These are phyloP conservation scores for Glareola pratincola DNA, from an alignment of 2,113 vertebrate genomes.

Conservation along the genomic window DNA sequence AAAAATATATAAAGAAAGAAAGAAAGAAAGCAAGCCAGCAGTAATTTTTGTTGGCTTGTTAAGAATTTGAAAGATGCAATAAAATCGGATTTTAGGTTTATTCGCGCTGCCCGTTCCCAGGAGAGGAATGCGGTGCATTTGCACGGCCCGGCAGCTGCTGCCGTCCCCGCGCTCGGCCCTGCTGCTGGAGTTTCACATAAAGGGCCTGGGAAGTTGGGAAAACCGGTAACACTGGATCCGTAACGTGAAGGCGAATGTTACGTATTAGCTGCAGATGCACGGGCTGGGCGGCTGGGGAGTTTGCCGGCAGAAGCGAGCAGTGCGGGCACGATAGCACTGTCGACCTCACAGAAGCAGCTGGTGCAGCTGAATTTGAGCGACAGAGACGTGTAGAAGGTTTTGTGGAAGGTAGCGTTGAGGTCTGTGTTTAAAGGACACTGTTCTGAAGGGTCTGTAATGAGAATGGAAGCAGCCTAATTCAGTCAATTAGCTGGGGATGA, in stretches of 20 bases:
- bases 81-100: slow-evolving; percentile 40
- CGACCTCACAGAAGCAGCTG: not conserved
- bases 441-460: not conserved
- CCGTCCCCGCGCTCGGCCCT: rapidly evolving
- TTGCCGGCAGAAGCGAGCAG: not conserved
- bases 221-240: not conserved
- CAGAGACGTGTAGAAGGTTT: not conserved
- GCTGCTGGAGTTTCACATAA: not conserved
- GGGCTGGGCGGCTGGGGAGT: not conserved
- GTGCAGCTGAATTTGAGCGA: not conserved
- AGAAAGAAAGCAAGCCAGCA: not conserved
- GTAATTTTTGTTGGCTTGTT: slow-evolving; percentile 29
- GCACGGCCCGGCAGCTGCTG: not conserved
- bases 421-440: not conserved
- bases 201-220: not conserved
- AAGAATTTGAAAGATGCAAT: slow-evolving; percentile 52
- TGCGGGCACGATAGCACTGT: not conserved
- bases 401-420: not conserved
- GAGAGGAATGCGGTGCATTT: slow-evolving; percentile 8
- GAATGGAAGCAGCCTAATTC: not conserved
- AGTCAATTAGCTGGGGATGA: not conserved
- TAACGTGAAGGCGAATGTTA: not conserved
- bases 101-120: not conserved
- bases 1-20: not conserved
- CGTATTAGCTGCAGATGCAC: not conserved